Base-by-base conservation (phyloP, 2,797 vertebrate species). In the Cossypha dichroa region DNA sequence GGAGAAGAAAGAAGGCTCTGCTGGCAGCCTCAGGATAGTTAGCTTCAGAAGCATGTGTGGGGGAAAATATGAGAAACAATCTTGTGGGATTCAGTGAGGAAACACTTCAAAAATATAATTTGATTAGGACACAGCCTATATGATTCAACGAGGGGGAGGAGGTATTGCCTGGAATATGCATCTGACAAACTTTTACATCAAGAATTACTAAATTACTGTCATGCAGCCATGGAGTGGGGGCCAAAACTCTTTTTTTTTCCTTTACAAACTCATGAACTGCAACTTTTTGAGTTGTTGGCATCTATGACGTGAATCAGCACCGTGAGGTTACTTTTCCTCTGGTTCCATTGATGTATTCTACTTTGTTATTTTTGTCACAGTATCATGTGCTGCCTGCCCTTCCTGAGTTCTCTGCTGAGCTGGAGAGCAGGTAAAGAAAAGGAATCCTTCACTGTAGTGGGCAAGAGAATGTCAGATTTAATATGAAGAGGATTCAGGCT, bases 51-150 rank as follows among this genome's bases (percentile, higher is more conserved):
- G 93, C 96, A 97, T 96, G 94, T 96, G 92, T 97, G 94, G 93
- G 83, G 95, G 91, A 81, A 93, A 74, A 93, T 74, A 89, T 93
- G 90, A 91, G 93, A 97, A 96, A 97, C 94, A 96, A 95, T 95
- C 94, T 97, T 94, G 97, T 97, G 97, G 96, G 96, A 93, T 97
- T 96, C 95, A 92, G 97, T 86, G 96, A 98, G 97, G 97, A 98
- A 98, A 97, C 97, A 97, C 97, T 98, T 97, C 96, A 98, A 96
- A 98, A 98, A 97, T 97, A 97, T 94, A 97, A 95, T 97, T 98
- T 97, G 97, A 98, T 98, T 97, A 97, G 97, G 97, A 98, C 96
- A 96, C 97, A 98, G 97, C 82, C 96, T 83, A 89, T 95, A 96
- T 98, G 97, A 98, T 97, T 97, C 97, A 97, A 97, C 91, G 96